Base-by-base conservation (phyloP, 2,797 vertebrate genomes). In the Poecilia velifera region DNA sequence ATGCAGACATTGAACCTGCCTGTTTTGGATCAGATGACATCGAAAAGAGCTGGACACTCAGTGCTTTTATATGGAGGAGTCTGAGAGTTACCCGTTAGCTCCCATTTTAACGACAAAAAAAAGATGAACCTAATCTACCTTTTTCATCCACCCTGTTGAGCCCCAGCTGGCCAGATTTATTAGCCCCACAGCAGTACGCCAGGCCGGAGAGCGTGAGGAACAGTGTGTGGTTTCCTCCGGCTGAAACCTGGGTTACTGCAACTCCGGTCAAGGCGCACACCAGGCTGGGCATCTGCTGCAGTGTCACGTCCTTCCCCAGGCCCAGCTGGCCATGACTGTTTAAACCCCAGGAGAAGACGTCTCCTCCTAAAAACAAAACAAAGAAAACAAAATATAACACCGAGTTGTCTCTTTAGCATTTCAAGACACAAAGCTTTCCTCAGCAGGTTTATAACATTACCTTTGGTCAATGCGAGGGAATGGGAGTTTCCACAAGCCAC, bases 401-500 rank as follows among this genome's bases (percentile, higher is more conserved):
- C 4, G 34, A 66, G 20, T 41, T 68, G 64, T 25, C 4, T 1
- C 2, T 28, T 41, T 25, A 0, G 10, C 36, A 41, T 8, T 12
- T 39, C 9, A 70, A 45, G 25, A 70, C 1, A n/a, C 10, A 71
- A 45, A 45, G 25, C 20, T 45, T n/a, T 71, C 68, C 25, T 49
- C 16, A 22, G 6, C 36, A 22, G 45, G 73, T 41, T 62, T 13
- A 20, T 1, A 49, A 62, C 49, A 53, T 76, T 96, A 99, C 98
- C 98, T 96, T 95, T 94, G 76, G 96, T 97, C 88, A 99, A 93
- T 57, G 97, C 97, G 88, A 99, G 88, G 75, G 97, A 98, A 89
- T 99, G 97, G 82, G 94, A 94, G 75, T 95, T 96, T 89, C 98
- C 98, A 95, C 98, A 99, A 78, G 97, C 96, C 80, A 98, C 96